phyloP scores from a whole-genome alignment of 2,797 vertebrate species.

The Clarias fuscus region DNA sequence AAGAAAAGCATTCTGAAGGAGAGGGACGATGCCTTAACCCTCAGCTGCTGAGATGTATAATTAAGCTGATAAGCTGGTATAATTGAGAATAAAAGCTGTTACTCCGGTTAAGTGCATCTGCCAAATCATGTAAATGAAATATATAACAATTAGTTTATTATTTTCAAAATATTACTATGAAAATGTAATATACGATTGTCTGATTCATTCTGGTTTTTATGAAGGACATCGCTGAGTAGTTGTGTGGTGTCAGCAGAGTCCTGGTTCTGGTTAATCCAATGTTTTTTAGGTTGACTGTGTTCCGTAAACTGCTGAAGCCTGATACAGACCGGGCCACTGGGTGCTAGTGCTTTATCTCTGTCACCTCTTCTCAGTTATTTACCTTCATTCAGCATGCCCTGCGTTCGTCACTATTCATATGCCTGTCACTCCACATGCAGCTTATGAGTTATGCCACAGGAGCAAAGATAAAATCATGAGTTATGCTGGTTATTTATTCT shows the following conservation, averaged over 20 bases:
- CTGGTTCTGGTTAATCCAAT: background rate
- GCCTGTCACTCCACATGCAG: slow-evolving; percentile 35
- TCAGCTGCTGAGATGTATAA: too few relatives aligned
- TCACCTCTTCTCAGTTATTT: slow-evolving; percentile 36
- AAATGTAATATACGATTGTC: background rate
- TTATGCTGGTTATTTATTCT: slow-evolving; percentile 49
- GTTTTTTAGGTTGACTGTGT: slow-evolving; percentile 9
- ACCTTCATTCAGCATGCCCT: slow-evolving; percentile 20
- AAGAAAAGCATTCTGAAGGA: too few relatives aligned
- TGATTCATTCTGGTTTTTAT: background rate
- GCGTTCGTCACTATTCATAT: slow-evolving; percentile 42
- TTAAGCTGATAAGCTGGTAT: too few relatives aligned
- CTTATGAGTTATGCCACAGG: slow-evolving; percentile 31
- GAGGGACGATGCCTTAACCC: too few relatives aligned
- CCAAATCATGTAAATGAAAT: too few relatives aligned
- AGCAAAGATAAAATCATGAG: slow-evolving; percentile 42
- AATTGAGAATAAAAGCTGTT: too few relatives aligned
- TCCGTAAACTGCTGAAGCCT: background rate
- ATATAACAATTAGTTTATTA: background rate
- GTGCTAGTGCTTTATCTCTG: slow-evolving; percentile 9
- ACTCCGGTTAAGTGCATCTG: too few relatives aligned
- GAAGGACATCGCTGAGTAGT: background rate
- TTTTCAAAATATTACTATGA: background rate
- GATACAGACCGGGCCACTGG: background rate
- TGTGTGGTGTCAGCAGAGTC: slow-evolving; percentile 11